Base-by-base conservation (phyloP, 2,113 vertebrate genomes). In the Rhinolophus ferrumequinum region DNA sequence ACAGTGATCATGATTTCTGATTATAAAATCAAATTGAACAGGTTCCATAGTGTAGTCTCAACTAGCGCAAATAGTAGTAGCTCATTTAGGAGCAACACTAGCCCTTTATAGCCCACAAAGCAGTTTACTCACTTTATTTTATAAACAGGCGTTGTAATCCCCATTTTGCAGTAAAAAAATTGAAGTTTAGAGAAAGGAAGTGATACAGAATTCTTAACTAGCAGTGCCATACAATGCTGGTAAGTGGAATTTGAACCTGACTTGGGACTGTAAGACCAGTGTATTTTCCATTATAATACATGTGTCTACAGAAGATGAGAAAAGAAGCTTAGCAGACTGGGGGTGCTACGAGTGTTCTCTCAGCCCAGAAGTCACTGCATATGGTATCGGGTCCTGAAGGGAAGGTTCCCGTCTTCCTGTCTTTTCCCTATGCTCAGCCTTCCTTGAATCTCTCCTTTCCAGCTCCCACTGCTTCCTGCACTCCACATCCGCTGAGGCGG, bases 401-500 rank as follows among this genome's bases (percentile, higher is more conserved):
- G 35, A 58, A 38, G 16, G 14, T 41, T 13, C 22, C 67, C 3
- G 1, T 47, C 64, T 33, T 11, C 77, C 73, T 69, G 54, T 35
- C 69, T 41, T 44, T 50, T 28, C 28, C 16, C 38, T 8, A 3
- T n/a, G 14, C 58, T 97, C 35, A 92, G 4, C 26, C 60, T 50
- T 24, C 81, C 38, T 6, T 3, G 10, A 54, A 14, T 62, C 8
- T 13, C 82, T 96, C 1, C 79, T 95, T 28, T 88, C 10, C 97
- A 99, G 99, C 90, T 99, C 99, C 84, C 98, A 99, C 41, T 99
- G 98, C 93, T 99, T 99, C 98, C 98, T 99, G 76, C 99, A 99
- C 97, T 99, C 99, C 19, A 99, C 99, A 92, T 99, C 99, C 0
- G 99, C 99, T 0, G 99, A 99, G 98, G 99, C 99, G 0, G 99